Evolutionary conservation across 2,113 vertebrate genomes (phyloP).

Genomic region (Diadophis punctatus): DNA sequence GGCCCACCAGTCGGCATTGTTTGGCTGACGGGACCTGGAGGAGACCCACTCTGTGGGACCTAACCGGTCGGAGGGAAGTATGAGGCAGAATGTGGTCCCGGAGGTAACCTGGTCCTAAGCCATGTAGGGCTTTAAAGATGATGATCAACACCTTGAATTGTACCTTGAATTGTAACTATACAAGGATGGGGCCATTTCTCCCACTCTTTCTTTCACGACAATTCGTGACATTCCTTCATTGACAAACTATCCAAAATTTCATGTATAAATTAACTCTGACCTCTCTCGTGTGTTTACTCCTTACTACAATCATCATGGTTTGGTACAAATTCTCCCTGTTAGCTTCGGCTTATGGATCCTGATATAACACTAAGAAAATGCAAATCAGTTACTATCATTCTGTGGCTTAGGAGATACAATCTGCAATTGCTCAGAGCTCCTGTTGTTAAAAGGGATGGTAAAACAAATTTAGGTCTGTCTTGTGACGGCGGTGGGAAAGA

Average conservation of each 20-base stretch:
- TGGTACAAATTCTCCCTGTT: neutral
- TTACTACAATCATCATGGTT: neutral
- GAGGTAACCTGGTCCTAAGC: too few relatives aligned
- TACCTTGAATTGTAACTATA: too few relatives aligned
- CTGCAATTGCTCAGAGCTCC: neutral
- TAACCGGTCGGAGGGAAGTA: too few relatives aligned
- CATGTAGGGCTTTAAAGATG: too few relatives aligned
- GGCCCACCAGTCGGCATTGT: too few relatives aligned
- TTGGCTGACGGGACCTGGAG: too few relatives aligned
- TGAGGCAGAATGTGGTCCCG: too few relatives aligned
- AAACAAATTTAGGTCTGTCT: neutral
- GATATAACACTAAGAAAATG: neutral
- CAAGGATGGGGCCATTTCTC: neutral
- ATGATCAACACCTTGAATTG: too few relatives aligned
- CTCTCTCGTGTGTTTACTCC: neutral
- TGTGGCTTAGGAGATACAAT: conserved; percentile 3
- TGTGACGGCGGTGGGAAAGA: neutral
- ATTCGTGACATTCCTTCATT: neutral
- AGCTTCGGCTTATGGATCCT: neutral
- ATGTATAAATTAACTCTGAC: conserved; percentile 27
- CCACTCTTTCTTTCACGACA: neutral
- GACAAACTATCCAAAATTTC: neutral
- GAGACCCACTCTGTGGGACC: too few relatives aligned
- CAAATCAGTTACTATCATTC: neutral
- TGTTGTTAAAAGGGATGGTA: neutral